Base-by-base conservation (phyloP, 2,888 invertebrate species). In the Allygus modestus region DNA sequence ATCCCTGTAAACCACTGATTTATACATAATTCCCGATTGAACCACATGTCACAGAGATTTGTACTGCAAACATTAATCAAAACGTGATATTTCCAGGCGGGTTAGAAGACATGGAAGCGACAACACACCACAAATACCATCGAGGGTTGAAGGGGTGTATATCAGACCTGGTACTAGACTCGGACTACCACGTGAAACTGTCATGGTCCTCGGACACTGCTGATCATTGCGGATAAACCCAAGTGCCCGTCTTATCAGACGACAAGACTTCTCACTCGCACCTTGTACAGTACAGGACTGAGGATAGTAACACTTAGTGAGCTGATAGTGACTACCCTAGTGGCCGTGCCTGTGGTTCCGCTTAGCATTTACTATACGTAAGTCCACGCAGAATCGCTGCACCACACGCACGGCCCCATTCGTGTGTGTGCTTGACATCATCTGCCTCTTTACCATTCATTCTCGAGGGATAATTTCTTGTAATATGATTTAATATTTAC, bases 91-190 rank as follows among this genome's bases (percentile, higher is more conserved):
- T 90, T 90, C 2, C 90, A 97, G 97, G 97, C 89, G 97, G 97
- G 15, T 93, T 96, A 89, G 95, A 96, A 82, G 94, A 96, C 88
- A 94, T 96, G 89, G 93, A 94, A 87, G 92, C 93, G 89, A 94
- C 93, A 89, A 94, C 95, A 2, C 92, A 93, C 87, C 93, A 94
- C 82, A 94, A 94, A 90, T 97, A 96, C 90, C 92, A 92, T 82
- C 93, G 93, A 86, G 97, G 97, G 41, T 93, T 97, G 85, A 92
- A 94, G 58, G 97, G 97, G 46, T 97, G 97, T 91, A 94, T 97
- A 88, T 95, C 96, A 65, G 96, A 96, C 90, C 93, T 97, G 88
- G 94, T 95, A 0, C 91, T 97, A 79, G 96, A 95, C 87, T 94
- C 96, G 17, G 96, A 97, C 90, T 95, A 94, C 89, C 94, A 95